Evolutionary conservation across 1,140 invertebrate species (phyloP).

Genomic region (Oryzaephilus surinamensis): DNA sequence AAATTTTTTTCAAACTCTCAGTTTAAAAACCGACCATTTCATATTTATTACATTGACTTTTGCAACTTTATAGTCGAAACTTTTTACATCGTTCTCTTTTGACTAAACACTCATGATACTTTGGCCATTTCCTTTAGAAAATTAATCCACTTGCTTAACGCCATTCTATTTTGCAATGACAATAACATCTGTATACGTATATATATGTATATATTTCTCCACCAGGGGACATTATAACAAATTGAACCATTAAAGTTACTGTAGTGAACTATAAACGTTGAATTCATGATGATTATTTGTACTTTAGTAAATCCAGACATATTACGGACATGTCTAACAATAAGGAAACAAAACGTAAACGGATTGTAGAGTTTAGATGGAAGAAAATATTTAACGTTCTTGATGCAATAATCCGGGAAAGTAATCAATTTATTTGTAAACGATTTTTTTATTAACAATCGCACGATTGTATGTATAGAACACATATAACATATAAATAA

Average conservation of each 20-base stretch:
- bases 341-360: too few species aligned
- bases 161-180: neutral
- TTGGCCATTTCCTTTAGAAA: neutral
- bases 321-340: slow-evolving; percentile 12
- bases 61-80: neutral
- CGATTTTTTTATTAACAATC: too few species aligned
- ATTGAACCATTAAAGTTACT: slow-evolving; percentile 17
- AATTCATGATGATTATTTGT: slow-evolving; percentile 18
- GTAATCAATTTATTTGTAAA: too few species aligned
- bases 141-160: neutral
- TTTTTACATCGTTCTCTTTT: neutral
- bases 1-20: too few species aligned
- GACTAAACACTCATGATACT: neutral
- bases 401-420: too few species aligned
- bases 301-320: slow-evolving; percentile 18
- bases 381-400: too few species aligned
- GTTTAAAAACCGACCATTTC: too few species aligned
- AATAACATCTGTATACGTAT: too few species aligned
- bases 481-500: too few species aligned
- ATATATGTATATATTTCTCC: too few species aligned
- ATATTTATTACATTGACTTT: neutral
- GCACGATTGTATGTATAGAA: too few species aligned
- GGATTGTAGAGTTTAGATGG: too few species aligned
- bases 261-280: slow-evolving; percentile 19
- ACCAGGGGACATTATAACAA: slow-evolving; percentile 10